Evolutionary conservation across 1,140 invertebrate genomes (phyloP), one percentile per base, ranked within the genome.

Genomic region (Zaprionus tsacasi): DNA sequence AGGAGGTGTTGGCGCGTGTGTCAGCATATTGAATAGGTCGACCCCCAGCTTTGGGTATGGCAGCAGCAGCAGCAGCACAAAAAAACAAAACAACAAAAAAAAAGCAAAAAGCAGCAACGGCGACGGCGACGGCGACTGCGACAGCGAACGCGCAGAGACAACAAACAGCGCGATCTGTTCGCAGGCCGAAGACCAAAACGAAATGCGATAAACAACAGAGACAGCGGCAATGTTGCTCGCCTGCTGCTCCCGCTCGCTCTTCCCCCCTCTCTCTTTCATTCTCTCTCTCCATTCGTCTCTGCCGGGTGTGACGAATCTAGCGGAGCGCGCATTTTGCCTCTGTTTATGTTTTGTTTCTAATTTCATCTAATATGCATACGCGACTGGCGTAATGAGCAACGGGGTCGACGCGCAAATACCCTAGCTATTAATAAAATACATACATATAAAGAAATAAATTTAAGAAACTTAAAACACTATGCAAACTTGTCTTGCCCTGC

Each of bases 1-100:
- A 88, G 83, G 83, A 89, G 83, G 83, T 89, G 83, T 89, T 89
- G 83, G 85, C 83, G 83, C 83, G 83, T 89, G 85, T 88, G 83
- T 83, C 85, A 82, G 83, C 80, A 87, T 88, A 88, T 88, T 87
- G 83, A 87, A 87, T 88, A 88, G 83, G 80, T 87, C 83, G 83
- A 88, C 70, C 83, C 79, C 80, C 80, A 83, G 77, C 70, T 88
- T 80, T 75, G 80, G 66, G 82, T 55, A 74, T 69, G 48, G 70
- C 73, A 76, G 58, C 66, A 63, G 12, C 38, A 73, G 61, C 54
- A 70, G 55, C 15, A 50, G 21, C 21, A 21, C 21, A 21, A 1
- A 2, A 21, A 21, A 21, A 21, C 21, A 21, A 21, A 21, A 21
- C 21, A 21, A 21, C 21, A 21, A 21, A 21, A 21, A 2, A 2